These are phyloP conservation scores for Tetramorium parvispinum DNA, from an alignment of 1,140 invertebrate species.

Conservation along the genomic window DNA sequence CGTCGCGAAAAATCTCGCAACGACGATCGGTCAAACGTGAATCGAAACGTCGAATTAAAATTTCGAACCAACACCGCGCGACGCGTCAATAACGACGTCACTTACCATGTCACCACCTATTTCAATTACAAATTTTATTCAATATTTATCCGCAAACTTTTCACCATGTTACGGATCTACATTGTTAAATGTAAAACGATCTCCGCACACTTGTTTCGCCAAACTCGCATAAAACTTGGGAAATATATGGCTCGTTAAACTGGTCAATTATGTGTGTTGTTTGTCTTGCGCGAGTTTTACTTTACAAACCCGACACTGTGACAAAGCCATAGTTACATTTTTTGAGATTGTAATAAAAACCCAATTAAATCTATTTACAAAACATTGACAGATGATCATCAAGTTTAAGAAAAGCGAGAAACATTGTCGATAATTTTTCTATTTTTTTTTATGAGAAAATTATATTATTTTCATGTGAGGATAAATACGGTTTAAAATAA, in stretches of 20 bases:
- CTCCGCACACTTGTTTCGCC: neutral
- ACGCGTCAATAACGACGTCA: constrained; percentile 42
- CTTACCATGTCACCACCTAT: constrained; percentile 29
- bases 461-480: neutral
- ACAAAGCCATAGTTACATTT: neutral
- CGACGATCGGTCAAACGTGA: constrained; percentile 20
- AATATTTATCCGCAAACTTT: constrained; percentile 44
- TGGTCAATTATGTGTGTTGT: constrained; percentile 30
- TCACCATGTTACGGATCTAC: neutral
- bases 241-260: constrained; percentile 46
- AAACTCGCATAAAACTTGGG: constrained; percentile 11
- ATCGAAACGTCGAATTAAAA: constrained; percentile 31
- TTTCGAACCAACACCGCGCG: neutral
- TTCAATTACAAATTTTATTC: constrained; percentile 59
- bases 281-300: constrained; percentile 27
- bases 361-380: neutral
- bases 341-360: neutral
- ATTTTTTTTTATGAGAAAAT: neutral
- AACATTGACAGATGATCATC: neutral
- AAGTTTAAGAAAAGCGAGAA: neutral
- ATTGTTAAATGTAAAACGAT: constrained; percentile 27
- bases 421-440: neutral
- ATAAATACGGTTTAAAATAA: neutral
- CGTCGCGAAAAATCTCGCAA: neutral
- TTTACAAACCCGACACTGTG: neutral